Evolutionary conservation across 2,888 invertebrate species (phyloP).

Genomic region (Lochmaea crataegi): DNA sequence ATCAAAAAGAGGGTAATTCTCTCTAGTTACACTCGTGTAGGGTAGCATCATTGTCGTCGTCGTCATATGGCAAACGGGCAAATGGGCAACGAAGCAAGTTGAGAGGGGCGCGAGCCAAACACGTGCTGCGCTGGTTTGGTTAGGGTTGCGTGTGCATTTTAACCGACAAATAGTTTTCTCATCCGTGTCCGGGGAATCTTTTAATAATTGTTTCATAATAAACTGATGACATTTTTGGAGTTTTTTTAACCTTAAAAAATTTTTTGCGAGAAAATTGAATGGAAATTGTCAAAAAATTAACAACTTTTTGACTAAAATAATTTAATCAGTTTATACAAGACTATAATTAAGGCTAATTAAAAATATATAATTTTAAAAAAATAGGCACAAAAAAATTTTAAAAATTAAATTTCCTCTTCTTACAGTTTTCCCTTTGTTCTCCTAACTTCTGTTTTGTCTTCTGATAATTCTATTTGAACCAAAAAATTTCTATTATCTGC

Average conservation of each 20-base stretch:
- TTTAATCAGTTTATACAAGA: no score
- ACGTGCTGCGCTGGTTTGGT: conserved; percentile 48
- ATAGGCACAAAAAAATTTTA: no score
- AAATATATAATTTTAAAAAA: no score
- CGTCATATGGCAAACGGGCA: conserved; percentile 55
- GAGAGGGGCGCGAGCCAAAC: conserved; percentile 47
- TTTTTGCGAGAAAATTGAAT: no score
- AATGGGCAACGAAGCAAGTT: conserved; percentile 10
- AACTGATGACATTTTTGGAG: conserved; percentile 23
- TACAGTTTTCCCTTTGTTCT: no score
- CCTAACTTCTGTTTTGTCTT: no score
- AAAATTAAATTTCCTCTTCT: no score
- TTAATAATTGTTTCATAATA: conserved; percentile 42
- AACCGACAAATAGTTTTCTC: conserved; percentile 50
- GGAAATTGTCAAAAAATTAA: no score
- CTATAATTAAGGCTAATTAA: no score
- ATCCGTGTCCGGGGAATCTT: conserved; percentile 46
- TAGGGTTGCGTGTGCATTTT: conserved; percentile 38
- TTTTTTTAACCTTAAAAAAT: background rate
- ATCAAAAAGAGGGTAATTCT: conserved; percentile 28
- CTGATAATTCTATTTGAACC: no score
- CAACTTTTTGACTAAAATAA: no score
- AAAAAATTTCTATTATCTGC: no score
- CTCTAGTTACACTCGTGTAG: conserved; percentile 24
- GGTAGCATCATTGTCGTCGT: conserved; percentile 42